Evolutionary conservation across 2,888 invertebrate genomes (phyloP).

Genomic region (Nymphalis polychloros): DNA sequence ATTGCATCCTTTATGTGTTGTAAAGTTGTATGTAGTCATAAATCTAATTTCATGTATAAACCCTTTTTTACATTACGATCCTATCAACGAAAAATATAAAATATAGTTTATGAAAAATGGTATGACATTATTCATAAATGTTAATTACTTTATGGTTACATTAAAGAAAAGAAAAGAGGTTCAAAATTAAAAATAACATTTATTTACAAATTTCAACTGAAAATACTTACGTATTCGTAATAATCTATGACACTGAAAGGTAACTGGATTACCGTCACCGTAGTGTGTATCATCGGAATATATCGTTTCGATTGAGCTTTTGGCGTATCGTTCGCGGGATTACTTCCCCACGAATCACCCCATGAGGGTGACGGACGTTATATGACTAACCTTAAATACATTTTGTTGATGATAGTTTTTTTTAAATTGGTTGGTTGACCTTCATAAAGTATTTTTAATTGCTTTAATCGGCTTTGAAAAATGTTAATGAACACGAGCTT

Average conservation of each 20-base stretch:
- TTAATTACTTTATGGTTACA: background rate
- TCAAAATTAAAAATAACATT: background rate
- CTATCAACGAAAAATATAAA: too few species aligned
- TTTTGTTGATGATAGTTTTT: constrained; percentile 18
- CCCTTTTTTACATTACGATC: too few species aligned
- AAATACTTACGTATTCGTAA: constrained; percentile 13
- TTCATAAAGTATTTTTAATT: background rate
- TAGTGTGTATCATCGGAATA: constrained; percentile 67
- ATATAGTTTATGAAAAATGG: too few species aligned
- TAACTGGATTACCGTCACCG: constrained; percentile 75
- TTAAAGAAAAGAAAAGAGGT: background rate
- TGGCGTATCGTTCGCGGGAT: constrained; percentile 71
- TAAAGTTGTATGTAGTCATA: too few species aligned
- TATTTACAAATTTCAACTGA: background rate
- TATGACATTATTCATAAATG: background rate
- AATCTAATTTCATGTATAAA: too few species aligned
- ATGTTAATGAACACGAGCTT: too few species aligned
- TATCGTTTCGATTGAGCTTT: constrained; percentile 78
- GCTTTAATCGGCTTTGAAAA: too few species aligned
- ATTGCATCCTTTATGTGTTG: too few species aligned
- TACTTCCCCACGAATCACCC: constrained; percentile 45
- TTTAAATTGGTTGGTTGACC: background rate
- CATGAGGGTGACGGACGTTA: constrained; percentile 44
- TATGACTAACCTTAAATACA: constrained; percentile 43
- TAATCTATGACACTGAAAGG: constrained; percentile 59